These are phyloP conservation scores for Pedicia rivosa DNA, from an alignment of 2,888 invertebrate species.

Conservation along the genomic window DNA sequence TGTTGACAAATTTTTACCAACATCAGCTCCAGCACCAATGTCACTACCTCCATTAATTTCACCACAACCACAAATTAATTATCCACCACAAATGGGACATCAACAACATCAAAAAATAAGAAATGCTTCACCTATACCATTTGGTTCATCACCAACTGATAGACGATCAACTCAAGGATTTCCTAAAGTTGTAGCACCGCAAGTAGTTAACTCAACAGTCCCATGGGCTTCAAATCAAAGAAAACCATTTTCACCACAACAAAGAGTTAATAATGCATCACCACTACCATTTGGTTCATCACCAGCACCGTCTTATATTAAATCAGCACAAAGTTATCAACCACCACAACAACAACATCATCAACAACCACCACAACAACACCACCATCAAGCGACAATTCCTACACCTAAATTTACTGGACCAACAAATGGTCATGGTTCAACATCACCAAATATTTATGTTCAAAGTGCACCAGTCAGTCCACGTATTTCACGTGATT, in stretches of 20 bases:
- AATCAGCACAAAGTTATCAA: constrained; percentile 7
- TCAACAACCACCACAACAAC: neutral
- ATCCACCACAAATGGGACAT: constrained; percentile 21
- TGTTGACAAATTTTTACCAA: constrained; percentile 22
- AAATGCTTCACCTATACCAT: constrained; percentile 21
- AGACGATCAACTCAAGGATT: neutral
- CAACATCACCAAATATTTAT: neutral
- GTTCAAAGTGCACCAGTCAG: neutral
- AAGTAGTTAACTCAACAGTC: neutral
- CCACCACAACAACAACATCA: constrained; percentile 2
- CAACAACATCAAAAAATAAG: constrained; percentile 14
- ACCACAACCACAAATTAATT: constrained; percentile 22
- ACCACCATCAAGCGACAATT: constrained; percentile 2
- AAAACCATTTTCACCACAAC: neutral
- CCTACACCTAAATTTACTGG: neutral
- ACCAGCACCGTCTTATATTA: constrained; percentile 7
- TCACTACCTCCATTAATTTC: constrained; percentile 33
- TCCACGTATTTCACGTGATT: constrained; percentile 10
- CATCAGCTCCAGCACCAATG: constrained; percentile 32
- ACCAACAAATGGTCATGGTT: constrained; percentile 4
- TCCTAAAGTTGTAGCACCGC: constrained; percentile 1
- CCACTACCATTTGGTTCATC: constrained; percentile 20
- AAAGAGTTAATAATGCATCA: constrained; percentile 18
- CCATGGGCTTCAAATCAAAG: neutral
- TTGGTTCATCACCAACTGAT: constrained; percentile 3